Evolutionary conservation across 2,888 invertebrate species (phyloP).

Genomic region (Liodrosophila aerea): DNA sequence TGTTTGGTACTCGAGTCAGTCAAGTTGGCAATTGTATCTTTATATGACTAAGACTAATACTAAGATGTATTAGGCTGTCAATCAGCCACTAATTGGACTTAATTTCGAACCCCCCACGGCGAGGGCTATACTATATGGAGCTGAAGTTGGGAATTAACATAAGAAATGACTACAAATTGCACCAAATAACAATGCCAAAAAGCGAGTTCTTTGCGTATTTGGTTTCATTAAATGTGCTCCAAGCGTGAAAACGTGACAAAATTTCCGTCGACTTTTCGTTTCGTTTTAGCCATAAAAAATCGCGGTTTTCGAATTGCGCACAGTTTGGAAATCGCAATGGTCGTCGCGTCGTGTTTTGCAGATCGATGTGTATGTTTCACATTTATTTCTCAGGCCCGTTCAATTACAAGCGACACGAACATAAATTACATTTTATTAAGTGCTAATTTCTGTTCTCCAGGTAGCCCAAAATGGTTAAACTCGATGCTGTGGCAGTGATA

Average conservation of each 20-base stretch:
- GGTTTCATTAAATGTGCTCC: constrained; percentile 63
- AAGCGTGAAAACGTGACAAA: constrained; percentile 75
- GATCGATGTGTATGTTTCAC: not conserved
- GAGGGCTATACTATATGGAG: constrained; percentile 12
- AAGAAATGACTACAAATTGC: constrained; percentile 66
- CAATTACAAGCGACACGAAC: constrained; percentile 69
- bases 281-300: constrained; percentile 48
- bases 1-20: too few relatives aligned
- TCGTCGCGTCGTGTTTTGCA: constrained; percentile 30
- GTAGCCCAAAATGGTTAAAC: constrained; percentile 39
- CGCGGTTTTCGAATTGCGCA: constrained; percentile 53
- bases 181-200: constrained; percentile 70
- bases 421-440: constrained; percentile 71
- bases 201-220: constrained; percentile 37
- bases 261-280: constrained; percentile 44
- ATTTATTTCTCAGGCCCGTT: constrained; percentile 22
- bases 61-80: constrained; percentile 42
- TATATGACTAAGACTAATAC: constrained; percentile 1
- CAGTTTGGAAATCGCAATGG: constrained; percentile 52
- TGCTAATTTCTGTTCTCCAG: constrained; percentile 71
- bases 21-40: too few relatives aligned
- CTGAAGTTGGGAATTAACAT: constrained; percentile 48
- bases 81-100: constrained; percentile 60
- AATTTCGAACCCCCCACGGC: not conserved
- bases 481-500: constrained; percentile 49